phyloP scores from a whole-genome alignment of 2,888 invertebrate species.

The Calameuta idolon region DNA sequence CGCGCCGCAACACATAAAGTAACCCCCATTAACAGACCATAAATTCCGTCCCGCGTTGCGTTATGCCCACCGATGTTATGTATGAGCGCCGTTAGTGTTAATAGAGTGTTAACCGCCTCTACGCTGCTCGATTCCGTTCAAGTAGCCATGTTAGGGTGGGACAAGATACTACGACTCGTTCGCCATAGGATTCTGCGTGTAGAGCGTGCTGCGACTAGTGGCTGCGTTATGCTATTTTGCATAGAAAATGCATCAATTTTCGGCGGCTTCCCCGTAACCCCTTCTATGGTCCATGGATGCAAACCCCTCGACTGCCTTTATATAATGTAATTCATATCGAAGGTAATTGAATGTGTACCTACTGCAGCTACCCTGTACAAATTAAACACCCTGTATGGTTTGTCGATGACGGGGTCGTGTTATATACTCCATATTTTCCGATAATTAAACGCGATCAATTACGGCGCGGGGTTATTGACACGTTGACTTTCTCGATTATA shows the following conservation, averaged over 20 bases:
- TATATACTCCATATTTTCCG: neutral
- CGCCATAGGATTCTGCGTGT: conserved; percentile 32
- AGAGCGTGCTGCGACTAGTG: conserved; percentile 24
- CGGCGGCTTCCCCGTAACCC: conserved; percentile 32
- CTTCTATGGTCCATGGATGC: conserved; percentile 25
- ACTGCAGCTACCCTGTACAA: neutral
- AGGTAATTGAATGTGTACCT: conserved; percentile 52
- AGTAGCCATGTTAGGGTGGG: conserved; percentile 63
- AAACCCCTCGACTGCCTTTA: conserved; percentile 39
- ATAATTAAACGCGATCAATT: neutral
- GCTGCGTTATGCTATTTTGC: conserved; percentile 58
- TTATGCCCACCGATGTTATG: conserved; percentile 54
- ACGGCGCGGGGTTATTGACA: neutral
- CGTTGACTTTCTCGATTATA: neutral
- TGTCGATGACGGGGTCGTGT: neutral
- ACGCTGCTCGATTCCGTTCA: conserved; percentile 57
- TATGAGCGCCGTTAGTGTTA: conserved; percentile 67
- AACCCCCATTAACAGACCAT: conserved; percentile 64
- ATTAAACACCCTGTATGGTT: neutral
- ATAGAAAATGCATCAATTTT: conserved; percentile 64
- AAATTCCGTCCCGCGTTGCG: conserved; percentile 56
- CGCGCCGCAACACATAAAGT: conserved; percentile 59
- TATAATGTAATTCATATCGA: conserved; percentile 52
- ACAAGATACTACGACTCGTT: conserved; percentile 72
- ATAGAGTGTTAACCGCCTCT: conserved; percentile 67